A percentile compares a stretch with the other conserved stretches of the same genome.
These are phyloP conservation scores for Perizoma affinitatum DNA, from an alignment of 2,888 invertebrate genomes.

Conservation along the genomic window DNA sequence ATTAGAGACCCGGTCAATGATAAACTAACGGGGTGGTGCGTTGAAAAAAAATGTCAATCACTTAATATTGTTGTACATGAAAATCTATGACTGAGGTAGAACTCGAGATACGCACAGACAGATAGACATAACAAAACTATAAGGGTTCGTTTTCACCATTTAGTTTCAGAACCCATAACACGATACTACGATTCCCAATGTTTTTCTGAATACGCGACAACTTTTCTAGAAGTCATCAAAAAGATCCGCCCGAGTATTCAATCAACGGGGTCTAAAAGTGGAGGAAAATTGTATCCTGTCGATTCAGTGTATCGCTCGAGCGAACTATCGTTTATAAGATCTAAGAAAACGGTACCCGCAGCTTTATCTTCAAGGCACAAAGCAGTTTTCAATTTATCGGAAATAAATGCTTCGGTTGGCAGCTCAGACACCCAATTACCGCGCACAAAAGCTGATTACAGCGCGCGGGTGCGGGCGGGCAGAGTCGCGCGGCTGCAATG, in stretches of 20 bases:
- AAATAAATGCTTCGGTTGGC: constrained; percentile 83
- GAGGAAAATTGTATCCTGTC: constrained; percentile 21
- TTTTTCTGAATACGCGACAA: neutral
- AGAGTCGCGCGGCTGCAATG: constrained; percentile 42
- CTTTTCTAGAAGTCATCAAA: neutral
- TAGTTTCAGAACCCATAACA: neutral
- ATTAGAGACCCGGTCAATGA: no score
- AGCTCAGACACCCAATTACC: constrained; percentile 84
- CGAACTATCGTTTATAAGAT: constrained; percentile 28
- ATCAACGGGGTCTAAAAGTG: constrained; percentile 10
- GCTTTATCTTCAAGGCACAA: constrained; percentile 73
- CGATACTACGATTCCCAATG: neutral
- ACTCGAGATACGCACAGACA: no score
- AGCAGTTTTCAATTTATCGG: constrained; percentile 83
- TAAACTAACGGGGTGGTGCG: no score
- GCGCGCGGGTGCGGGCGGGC: constrained; percentile 68
- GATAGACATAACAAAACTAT: no score
- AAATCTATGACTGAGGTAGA: no score
- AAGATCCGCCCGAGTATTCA: constrained; percentile 6
- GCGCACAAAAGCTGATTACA: constrained; percentile 83
- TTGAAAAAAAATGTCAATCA: no score
- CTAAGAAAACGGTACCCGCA: constrained; percentile 62
- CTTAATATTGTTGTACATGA: no score
- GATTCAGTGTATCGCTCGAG: constrained; percentile 26
- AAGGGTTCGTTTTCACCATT: no score